Conservation (phyloP, 2,797 vertebrate genomes). For the Allenopithecus nigroviridis region DNA sequence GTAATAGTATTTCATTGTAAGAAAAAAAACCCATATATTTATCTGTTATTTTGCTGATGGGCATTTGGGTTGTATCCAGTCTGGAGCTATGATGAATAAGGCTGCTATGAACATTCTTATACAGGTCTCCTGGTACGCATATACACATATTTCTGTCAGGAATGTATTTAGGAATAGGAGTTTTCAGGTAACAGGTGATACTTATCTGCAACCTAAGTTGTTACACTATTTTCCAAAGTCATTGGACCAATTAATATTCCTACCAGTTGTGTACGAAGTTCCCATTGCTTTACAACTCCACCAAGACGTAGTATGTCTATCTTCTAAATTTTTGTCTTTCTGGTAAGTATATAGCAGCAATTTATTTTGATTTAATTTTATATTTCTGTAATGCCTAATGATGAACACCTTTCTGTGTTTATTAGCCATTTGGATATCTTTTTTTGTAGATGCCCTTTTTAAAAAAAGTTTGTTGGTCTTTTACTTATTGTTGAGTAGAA, state of each 20-base stretch:
- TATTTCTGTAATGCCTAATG: neutral
- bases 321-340: neutral
- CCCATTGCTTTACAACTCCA: neutral
- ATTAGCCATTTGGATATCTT: neutral
- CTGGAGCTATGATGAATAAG: neutral
- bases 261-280: neutral
- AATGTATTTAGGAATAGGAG: neutral
- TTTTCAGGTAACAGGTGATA: neutral
- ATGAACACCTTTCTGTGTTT: neutral
- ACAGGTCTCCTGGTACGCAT: neutral
- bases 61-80: neutral
- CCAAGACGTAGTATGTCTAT: neutral
- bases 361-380: neutral
- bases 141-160: neutral
- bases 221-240: neutral
- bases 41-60: neutral
- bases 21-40: neutral
- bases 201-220: neutral
- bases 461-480: neutral
- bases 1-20: neutral
- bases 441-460: neutral
- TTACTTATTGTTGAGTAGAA: neutral
- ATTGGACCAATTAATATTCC: neutral
- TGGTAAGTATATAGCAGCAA: too few species aligned
- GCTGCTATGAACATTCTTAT: neutral